phyloP scores from a whole-genome alignment of 2,113 vertebrate species.

The Erinaceus europaeus region DNA sequence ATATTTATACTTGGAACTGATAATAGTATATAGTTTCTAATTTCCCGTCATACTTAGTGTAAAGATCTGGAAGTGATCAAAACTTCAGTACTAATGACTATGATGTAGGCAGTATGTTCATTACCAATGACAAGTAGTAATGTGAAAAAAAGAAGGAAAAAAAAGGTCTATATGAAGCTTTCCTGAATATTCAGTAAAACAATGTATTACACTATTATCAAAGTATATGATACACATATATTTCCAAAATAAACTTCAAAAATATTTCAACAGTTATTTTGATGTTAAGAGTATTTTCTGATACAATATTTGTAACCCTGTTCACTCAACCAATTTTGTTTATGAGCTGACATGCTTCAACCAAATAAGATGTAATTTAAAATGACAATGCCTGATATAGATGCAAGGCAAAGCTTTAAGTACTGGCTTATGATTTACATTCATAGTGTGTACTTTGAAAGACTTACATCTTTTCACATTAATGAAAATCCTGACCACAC shows the following conservation, averaged over 20 bases:
- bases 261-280: conserved; percentile 18
- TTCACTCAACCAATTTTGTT: neutral
- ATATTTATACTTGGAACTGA: neutral
- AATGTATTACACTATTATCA: neutral
- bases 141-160: neutral
- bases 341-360: neutral
- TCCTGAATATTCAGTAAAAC: neutral
- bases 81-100: neutral
- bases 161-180: neutral
- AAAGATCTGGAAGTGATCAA: neutral
- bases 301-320: neutral
- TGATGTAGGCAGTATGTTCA: neutral
- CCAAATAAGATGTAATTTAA: neutral
- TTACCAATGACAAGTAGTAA: neutral
- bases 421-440: neutral
- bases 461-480: neutral
- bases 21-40: neutral
- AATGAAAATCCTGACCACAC: conserved; percentile 1
- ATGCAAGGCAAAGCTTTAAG: neutral
- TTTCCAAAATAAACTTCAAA: neutral
- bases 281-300: neutral
- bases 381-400: neutral
- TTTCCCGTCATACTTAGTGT: neutral
- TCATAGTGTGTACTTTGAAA: neutral
- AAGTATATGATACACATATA: neutral